Evolutionary conservation across 2,797 vertebrate genomes (phyloP).

Genomic region (Oryzias dopingdopingensis): DNA sequence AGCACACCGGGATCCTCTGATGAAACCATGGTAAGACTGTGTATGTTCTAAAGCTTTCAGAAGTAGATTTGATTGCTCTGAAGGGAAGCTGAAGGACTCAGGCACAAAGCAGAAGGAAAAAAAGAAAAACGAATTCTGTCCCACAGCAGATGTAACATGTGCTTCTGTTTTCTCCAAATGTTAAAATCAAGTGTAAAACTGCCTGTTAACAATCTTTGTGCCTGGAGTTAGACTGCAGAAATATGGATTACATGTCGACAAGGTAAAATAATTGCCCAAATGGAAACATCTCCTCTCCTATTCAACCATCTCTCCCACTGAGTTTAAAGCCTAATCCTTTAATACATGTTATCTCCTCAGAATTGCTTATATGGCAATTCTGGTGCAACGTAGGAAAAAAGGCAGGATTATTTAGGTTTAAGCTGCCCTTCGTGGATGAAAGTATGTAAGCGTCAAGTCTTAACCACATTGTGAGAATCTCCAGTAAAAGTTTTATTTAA

Average conservation of each 20-base stretch:
- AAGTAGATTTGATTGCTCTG: slow-evolving; percentile 28
- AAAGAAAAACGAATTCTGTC: neutral
- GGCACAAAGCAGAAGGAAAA: slow-evolving; percentile 21
- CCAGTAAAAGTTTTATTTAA: neutral
- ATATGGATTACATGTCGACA: slow-evolving; percentile 55
- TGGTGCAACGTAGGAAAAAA: slow-evolving; percentile 58
- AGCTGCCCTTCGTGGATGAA: slow-evolving; percentile 21
- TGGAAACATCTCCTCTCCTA: slow-evolving; percentile 48
- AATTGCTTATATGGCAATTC: slow-evolving; percentile 74
- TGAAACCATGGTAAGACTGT: slow-evolving; percentile 14
- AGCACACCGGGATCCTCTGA: too few relatives aligned
- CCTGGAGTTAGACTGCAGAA: slow-evolving; percentile 44
- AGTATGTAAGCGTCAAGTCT: slow-evolving; percentile 21
- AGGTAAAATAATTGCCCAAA: slow-evolving; percentile 56
- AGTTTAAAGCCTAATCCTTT: slow-evolving; percentile 73
- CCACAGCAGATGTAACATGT: slow-evolving; percentile 6
- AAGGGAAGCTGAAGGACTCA: slow-evolving; percentile 28
- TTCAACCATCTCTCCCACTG: slow-evolving; percentile 61
- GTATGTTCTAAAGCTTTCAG: slow-evolving; percentile 33
- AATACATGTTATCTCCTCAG: slow-evolving; percentile 71
- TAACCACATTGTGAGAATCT: slow-evolving; percentile 25
- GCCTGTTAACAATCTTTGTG: slow-evolving; percentile 54
- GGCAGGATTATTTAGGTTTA: slow-evolving; percentile 63
- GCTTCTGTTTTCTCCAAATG: slow-evolving; percentile 15
- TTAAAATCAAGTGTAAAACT: slow-evolving; percentile 29